Evolutionary conservation across 2,888 invertebrate genomes (phyloP), one percentile per base, ranked within the genome.

Genomic region (Hemicrepidius hirtus): DNA sequence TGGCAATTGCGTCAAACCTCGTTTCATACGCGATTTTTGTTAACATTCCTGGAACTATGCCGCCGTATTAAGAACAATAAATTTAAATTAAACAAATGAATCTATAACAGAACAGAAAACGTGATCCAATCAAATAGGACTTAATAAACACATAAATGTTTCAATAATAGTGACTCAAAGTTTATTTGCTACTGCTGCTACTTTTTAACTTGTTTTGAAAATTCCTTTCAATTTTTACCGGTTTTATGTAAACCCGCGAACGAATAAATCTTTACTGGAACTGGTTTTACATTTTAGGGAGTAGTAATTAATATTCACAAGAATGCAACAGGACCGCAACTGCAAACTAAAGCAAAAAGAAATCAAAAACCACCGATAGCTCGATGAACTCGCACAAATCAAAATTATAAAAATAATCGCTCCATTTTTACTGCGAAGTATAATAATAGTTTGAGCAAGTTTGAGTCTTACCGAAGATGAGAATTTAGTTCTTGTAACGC

Each of bases 1-100:
- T 65, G 40, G 55, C 44, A 67, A 67, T 57, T 57, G 28, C 66
- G 66, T 57, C 66, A 46, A 57, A 9, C 66, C 5, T 18, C 13
- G 50, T 50, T 41, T 10, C 18, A 32, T 53, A 28, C 24, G 28
- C 40, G 49, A 63, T 63, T 63, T n/a, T 63, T 63, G 60, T 60
- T 41, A 21, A 41, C 24, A 6, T 65, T 65, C 65, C 24, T 28
- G 35, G 63, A 63, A 63, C 46, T 32, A 24, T 20, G 62, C 5
- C 41, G 62, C 5, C 41, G 53, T 24, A 62, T 44, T 62, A 16
- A 50, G 20, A 64, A 64, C 64, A 24, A 50, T 21, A 21, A 44
- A 16, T 44, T 44, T 13, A 13, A 44, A 55, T 55, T 28, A 55
- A 55, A 55, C 10, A 55, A 55, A 55, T 28, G 9, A 12, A 20